A percentile compares a stretch with the other conserved stretches of the same genome.
Conservation (phyloP, 2,113 vertebrate species). For the Dipodomys ordii region DNA sequence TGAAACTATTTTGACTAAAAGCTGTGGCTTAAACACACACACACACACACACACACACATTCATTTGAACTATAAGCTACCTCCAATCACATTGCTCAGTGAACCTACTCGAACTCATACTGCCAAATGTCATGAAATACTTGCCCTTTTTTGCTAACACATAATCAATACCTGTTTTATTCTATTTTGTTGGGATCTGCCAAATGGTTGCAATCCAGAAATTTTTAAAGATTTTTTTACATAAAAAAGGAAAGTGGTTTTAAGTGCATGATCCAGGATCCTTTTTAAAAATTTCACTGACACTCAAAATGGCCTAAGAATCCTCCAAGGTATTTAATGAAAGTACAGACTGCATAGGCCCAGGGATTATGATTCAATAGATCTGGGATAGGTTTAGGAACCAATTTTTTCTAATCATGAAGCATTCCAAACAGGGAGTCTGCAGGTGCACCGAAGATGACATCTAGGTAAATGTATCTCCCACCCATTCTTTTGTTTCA, state of each 20-base stretch:
- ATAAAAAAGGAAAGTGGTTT: background rate
- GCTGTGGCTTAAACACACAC: background rate
- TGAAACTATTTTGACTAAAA: background rate
- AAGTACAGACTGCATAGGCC: background rate
- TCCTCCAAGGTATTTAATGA: background rate
- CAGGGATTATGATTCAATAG: background rate
- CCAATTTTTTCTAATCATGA: background rate
- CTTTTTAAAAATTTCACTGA: background rate
- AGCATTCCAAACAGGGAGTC: background rate
- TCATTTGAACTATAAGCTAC: background rate
- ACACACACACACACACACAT: background rate
- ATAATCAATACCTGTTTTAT: no score
- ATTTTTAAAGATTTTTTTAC: background rate
- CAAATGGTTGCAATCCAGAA: background rate
- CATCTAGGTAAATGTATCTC: background rate
- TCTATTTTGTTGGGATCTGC: background rate
- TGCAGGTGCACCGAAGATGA: background rate
- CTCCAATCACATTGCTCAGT: background rate
- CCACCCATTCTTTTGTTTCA: background rate
- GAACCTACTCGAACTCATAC: background rate
- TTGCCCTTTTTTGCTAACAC: background rate
- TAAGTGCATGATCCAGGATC: background rate
- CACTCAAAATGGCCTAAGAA: background rate
- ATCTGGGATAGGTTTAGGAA: background rate
- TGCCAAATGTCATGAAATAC: background rate